These are phyloP conservation scores for Periophthalmus magnuspinnatus DNA, from an alignment of 2,797 vertebrate genomes.

Conservation along the genomic window DNA sequence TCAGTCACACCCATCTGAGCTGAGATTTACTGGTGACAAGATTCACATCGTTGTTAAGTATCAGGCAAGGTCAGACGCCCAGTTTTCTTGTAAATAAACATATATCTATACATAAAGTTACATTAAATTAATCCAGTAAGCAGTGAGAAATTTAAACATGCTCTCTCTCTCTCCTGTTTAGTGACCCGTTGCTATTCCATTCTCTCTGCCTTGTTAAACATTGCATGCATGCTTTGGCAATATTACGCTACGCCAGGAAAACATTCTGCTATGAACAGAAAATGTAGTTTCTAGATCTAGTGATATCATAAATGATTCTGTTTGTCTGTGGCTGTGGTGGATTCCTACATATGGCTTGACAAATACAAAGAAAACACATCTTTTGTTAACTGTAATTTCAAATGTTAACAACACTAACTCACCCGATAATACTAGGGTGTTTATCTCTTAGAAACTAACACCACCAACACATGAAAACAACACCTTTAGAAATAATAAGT, in stretches of 20 bases:
- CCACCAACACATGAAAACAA: neutral
- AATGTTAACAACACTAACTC: neutral
- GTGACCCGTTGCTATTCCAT: neutral
- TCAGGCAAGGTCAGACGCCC: too few relatives aligned
- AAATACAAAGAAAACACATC: neutral
- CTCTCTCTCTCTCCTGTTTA: neutral
- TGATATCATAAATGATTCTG: neutral
- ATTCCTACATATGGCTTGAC: neutral
- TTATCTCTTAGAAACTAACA: neutral
- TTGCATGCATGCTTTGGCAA: too few relatives aligned
- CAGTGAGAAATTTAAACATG: too few relatives aligned
- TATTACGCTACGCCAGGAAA: neutral
- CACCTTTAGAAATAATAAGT: neutral
- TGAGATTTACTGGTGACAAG: too few relatives aligned
- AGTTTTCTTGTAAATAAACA: too few relatives aligned
- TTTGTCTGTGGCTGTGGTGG: neutral
- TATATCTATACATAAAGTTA: too few relatives aligned
- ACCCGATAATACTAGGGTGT: neutral
- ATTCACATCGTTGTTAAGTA: too few relatives aligned
- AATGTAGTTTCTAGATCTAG: neutral
- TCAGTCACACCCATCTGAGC: too few relatives aligned
- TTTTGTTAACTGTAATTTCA: neutral
- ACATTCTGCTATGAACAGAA: neutral
- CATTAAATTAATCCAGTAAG: too few relatives aligned
- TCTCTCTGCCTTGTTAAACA: too few relatives aligned